Evolutionary conservation across 2,888 invertebrate genomes (phyloP), one percentile per base, ranked within the genome.

Genomic region (Nudaria mundana): DNA sequence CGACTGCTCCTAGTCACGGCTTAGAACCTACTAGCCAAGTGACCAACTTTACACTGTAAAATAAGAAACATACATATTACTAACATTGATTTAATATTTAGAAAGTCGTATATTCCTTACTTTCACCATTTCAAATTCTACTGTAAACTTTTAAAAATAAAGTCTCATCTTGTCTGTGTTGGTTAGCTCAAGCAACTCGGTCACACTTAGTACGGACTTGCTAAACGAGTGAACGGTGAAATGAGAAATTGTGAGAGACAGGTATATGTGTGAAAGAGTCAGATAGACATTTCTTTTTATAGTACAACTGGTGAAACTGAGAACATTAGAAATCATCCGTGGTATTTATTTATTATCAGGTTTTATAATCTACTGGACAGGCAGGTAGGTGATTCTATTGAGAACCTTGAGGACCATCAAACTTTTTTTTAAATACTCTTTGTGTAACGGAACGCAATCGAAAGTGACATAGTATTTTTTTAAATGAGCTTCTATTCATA

Each of bases 141-240:
- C 62, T 36, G 37, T 68, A 59, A 5, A 0, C 0, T 1, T 2
- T 3, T 3, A 2, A 0, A 0, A 2, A 11, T 54, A 68, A 36
- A 40, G 53, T 52, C 33, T 15, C 44, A 40, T 42, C 22, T 50
- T n/a, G 8, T 6, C n/a, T 20, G 4, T 31, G 29, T 38, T 24
- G 44, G 12, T 16, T 31, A 43, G 35, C 23, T 30, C 28, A 40
- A 64, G 56, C 70, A 70, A 82, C 85, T 69, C 56, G 58, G 73
- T 81, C 75, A 57, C 41, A 69, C 40, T 77, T 57, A 72, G 49
- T 46, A 42, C 37, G 39, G 53, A 82, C 74, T 83, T 60, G 88
- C 85, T 88, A 87, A 88, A 82, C 88, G 80, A 85, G 87, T 86
- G 87, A 88, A 84, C 87, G 88, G 88, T 86, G 87, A 87, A 87